Conservation (phyloP, 2,797 vertebrate genomes). For the Emys orbicularis region DNA sequence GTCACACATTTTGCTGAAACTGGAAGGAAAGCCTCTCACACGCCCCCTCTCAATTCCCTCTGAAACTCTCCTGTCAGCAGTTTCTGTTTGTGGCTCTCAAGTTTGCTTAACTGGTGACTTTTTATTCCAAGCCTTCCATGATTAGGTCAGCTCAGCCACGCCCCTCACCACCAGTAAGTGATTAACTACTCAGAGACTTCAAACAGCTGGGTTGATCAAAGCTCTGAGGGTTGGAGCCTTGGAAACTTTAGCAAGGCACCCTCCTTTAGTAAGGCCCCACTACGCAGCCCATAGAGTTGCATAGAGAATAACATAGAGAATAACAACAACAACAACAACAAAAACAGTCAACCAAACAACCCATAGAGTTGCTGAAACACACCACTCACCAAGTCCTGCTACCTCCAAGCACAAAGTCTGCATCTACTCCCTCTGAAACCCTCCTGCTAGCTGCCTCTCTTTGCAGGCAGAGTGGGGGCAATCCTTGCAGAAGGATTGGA, state of each 20-base stretch:
- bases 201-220: not conserved
- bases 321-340: not conserved
- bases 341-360: not conserved
- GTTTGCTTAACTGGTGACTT: not conserved
- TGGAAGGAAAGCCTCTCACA: not conserved
- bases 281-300: not conserved
- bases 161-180: not conserved
- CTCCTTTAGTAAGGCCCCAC: not conserved
- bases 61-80: not conserved
- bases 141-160: not conserved
- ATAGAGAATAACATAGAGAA: not conserved
- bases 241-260: not conserved
- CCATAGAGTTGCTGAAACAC: not conserved
- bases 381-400: not conserved
- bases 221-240: not conserved
- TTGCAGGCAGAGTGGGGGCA: not conserved
- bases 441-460: not conserved
- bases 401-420: not conserved
- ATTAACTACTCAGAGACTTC: not conserved
- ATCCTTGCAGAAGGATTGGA: not conserved
- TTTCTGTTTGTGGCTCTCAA: not conserved
- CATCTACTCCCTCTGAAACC: not conserved
- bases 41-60: not conserved
- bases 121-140: not conserved
- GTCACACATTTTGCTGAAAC: not conserved